Conservation (phyloP, 2,888 invertebrate species). For the Drosophila neoperkinsi region DNA sequence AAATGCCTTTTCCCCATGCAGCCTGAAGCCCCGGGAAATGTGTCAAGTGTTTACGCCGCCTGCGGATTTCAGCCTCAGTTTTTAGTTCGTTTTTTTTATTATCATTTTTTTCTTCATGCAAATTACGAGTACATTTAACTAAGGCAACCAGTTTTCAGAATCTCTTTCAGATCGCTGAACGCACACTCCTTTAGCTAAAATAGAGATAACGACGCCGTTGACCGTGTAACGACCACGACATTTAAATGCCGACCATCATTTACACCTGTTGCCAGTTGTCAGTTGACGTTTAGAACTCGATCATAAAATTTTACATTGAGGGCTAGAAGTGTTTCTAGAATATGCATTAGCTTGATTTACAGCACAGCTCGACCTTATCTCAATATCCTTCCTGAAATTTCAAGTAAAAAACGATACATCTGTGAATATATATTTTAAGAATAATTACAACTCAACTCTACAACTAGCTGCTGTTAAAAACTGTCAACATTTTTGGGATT, state of each 20-base stretch:
- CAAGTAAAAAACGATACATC: neutral
- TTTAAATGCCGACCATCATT: constrained; percentile 60
- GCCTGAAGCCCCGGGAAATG: constrained; percentile 59
- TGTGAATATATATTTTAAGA: neutral
- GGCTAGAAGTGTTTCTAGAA: neutral
- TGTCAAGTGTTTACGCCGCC: constrained; percentile 69
- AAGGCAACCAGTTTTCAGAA: constrained; percentile 65
- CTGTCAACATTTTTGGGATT: neutral
- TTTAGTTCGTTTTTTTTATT: neutral
- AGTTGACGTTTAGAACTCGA: constrained; percentile 15
- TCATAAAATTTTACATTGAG: constrained; percentile 3
- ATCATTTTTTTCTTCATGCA: constrained; percentile 54
- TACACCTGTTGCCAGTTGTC: constrained; percentile 60
- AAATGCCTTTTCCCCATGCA: constrained; percentile 42
- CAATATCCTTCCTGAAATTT: too few species aligned
- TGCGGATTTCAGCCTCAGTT: constrained; percentile 37
- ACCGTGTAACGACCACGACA: constrained; percentile 33
- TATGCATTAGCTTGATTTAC: neutral
- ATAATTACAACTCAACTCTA: neutral
- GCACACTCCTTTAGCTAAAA: constrained; percentile 27
- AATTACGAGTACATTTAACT: constrained; percentile 65
- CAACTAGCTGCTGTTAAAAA: neutral
- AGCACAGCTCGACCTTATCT: neutral
- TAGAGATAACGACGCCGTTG: constrained; percentile 48
- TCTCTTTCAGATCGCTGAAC: constrained; percentile 53